Percentiles rank a stretch among this genome's conserved stretches.
Conservation (phyloP, 2,113 vertebrate species). For the Podiceps cristatus region DNA sequence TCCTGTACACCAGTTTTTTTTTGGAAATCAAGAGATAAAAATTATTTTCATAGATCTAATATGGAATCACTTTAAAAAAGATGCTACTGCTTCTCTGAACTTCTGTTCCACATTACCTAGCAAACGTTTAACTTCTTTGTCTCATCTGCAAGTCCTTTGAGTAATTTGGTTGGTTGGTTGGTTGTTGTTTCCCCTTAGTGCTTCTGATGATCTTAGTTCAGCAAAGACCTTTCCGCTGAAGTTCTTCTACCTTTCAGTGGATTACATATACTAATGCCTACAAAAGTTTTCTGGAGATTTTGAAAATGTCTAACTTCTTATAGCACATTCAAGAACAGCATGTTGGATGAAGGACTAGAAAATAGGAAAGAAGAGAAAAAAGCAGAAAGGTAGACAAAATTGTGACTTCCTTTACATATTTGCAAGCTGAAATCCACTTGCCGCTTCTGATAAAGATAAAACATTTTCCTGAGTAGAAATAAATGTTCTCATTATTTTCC, state of each 20-base stretch:
- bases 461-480: neutral
- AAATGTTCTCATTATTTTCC: neutral
- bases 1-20: rapidly evolving
- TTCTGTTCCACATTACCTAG: neutral
- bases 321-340: neutral
- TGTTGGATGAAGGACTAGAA: neutral
- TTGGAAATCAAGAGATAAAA: neutral
- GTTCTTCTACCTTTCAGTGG: neutral
- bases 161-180: neutral
- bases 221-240: neutral
- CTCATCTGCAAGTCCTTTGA: neutral
- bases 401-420: neutral
- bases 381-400: rapidly evolving
- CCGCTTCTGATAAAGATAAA: neutral
- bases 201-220: neutral
- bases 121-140: neutral
- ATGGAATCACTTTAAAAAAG: neutral
- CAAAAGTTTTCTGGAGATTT: neutral
- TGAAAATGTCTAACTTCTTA: neutral
- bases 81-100: neutral
- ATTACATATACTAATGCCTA: neutral
- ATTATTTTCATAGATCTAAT: neutral
- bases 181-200: neutral
- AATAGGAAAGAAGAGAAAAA: neutral
- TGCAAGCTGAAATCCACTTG: neutral